Conservation (phyloP, 2,888 invertebrate species). For the Carcina quercana region DNA sequence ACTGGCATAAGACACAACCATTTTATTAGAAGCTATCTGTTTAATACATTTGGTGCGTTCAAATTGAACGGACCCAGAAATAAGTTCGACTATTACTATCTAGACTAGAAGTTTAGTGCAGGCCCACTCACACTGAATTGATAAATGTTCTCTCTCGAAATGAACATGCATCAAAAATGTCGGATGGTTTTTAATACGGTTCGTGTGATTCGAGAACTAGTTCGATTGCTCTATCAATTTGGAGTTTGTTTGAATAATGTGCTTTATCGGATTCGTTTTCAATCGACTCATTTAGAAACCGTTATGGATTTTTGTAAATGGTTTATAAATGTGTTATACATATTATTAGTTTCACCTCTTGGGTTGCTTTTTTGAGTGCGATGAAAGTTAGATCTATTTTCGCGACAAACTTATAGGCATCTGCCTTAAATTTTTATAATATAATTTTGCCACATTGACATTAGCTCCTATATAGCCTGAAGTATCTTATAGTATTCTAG, state of each 20-base stretch:
- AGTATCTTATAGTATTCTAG: no score
- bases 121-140: slow-evolving; percentile 15
- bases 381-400: no score
- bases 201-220: slow-evolving; percentile 19
- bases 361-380: no score
- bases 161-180: slow-evolving; percentile 21
- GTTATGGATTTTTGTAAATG: not conserved
- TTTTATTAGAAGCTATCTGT: no score
- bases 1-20: no score
- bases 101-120: slow-evolving; percentile 15
- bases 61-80: slow-evolving; percentile 27
- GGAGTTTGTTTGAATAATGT: not conserved
- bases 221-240: not conserved
- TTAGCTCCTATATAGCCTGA: no score
- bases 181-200: slow-evolving; percentile 27
- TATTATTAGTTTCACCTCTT: no score
- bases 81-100: slow-evolving; percentile 31
- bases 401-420: no score
- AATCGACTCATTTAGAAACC: not conserved
- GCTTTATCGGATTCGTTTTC: not conserved
- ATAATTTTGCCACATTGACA: no score
- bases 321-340: no score
- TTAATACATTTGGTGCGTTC: no score
- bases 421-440: no score
- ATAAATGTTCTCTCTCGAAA: slow-evolving; percentile 17